Evolutionary conservation across 2,888 invertebrate species (phyloP).

Genomic region (Drosophila multiciliata): DNA sequence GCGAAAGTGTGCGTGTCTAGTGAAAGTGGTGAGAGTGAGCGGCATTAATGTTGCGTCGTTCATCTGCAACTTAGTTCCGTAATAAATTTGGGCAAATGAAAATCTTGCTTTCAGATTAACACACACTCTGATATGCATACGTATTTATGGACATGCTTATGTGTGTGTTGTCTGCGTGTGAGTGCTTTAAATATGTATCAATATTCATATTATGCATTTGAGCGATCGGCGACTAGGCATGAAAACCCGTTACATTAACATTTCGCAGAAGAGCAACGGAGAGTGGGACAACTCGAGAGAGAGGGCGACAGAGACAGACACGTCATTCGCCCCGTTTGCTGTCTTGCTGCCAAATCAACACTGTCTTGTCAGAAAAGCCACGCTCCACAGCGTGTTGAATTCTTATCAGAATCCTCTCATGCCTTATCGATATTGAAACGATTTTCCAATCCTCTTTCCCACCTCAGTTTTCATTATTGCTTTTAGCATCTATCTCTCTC

Average conservation of each 20-base stretch:
- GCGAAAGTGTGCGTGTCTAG: constrained; percentile 41
- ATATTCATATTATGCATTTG: constrained; percentile 53
- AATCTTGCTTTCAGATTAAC: constrained; percentile 36
- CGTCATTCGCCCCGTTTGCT: constrained; percentile 49
- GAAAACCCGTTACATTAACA: constrained; percentile 69
- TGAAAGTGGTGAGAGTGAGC: constrained; percentile 74
- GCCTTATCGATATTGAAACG: constrained; percentile 28
- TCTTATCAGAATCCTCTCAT: constrained; percentile 54
- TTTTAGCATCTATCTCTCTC: constrained; percentile 6
- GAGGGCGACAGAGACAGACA: constrained; percentile 49
- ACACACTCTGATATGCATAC: neutral
- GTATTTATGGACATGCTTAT: neutral
- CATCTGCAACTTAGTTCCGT: constrained; percentile 62
- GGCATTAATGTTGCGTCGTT: constrained; percentile 36
- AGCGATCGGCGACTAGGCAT: constrained; percentile 36
- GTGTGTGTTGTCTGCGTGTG: constrained; percentile 16
- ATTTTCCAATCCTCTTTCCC: neutral
- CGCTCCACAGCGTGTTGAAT: constrained; percentile 33
- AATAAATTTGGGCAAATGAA: constrained; percentile 55
- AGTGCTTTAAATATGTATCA: constrained; percentile 37
- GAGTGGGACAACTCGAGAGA: constrained; percentile 13
- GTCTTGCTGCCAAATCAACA: constrained; percentile 56
- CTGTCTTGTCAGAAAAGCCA: constrained; percentile 52
- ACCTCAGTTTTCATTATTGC: constrained; percentile 12
- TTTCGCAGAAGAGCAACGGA: constrained; percentile 34